Percentiles rank a stretch among this genome's conserved stretches.
Evolutionary conservation across 2,888 invertebrate genomes (phyloP).

Genomic region (Mythimna ferrago): DNA sequence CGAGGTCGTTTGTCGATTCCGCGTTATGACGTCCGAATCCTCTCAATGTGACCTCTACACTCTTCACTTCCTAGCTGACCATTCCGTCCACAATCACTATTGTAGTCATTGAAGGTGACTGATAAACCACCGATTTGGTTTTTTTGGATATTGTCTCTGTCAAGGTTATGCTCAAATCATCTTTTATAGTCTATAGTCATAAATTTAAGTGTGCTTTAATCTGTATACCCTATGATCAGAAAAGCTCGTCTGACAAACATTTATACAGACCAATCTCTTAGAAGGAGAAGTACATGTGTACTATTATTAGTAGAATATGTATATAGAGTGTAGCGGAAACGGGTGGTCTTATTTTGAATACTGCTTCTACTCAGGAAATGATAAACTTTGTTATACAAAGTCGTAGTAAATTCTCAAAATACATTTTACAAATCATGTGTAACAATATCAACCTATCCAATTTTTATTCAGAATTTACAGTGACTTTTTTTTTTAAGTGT

Average conservation of each 20-base stretch:
- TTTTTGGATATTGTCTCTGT: slow-evolving; percentile 2
- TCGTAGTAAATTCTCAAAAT: too few relatives aligned
- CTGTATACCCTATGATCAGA: neutral
- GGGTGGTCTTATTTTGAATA: too few relatives aligned
- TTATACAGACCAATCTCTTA: too few relatives aligned
- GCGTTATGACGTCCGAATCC: slow-evolving; percentile 75
- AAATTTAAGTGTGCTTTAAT: neutral
- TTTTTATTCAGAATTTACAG: too few relatives aligned
- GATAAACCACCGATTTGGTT: slow-evolving; percentile 27
- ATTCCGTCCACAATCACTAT: slow-evolving; percentile 49
- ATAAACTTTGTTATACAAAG: too few relatives aligned
- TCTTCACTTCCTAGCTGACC: slow-evolving; percentile 76
- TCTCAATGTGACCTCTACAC: slow-evolving; percentile 65
- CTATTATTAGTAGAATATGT: too few relatives aligned
- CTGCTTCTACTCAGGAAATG: too few relatives aligned
- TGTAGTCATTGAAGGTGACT: slow-evolving; percentile 55
- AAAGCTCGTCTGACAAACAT: neutral
- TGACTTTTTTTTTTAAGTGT: too few relatives aligned
- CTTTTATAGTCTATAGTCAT: neutral
- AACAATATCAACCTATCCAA: too few relatives aligned
- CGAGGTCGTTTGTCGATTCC: slow-evolving; percentile 76
- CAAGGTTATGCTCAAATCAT: neutral
- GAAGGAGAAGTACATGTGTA: neutral
- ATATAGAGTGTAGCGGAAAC: too few relatives aligned
- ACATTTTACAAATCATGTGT: too few relatives aligned